Evolutionary conservation across 2,888 invertebrate species (phyloP), one percentile per base, ranked within the genome.

Genomic region (Strigamia maritima): DNA sequence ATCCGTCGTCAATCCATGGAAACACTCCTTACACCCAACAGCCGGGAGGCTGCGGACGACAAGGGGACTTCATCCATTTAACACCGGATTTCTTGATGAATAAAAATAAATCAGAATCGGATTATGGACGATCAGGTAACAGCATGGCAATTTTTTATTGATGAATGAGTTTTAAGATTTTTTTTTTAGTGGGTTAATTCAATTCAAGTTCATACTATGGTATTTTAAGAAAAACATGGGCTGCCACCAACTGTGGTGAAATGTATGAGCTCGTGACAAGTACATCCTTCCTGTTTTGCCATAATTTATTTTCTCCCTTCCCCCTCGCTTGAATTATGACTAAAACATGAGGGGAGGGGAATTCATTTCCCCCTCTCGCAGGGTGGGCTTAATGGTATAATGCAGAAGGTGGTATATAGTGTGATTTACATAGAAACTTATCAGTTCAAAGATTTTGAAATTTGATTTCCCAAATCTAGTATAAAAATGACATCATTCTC

Each of bases 11-110:
- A 6, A 85, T 89, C 74, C 89, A 89, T 80, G 87, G 87, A 3
- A 86, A 88, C 82, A 83, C 85, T 12, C 87, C 89, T n/a, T 90
- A 89, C 88, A 90, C 90, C 0, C 89, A 90, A 83, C 90, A 90
- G 83, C 89, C 89, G 2, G 86, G 88, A 31, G 89, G 89, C 12
- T 91, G 91, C 82, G 90, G 90, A 4, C 86, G 88, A 81, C 84
- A 84, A 6, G 91, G 90, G 0, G 89, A 90, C 83, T 90, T 89
- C 83, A 89, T 91, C 75, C 89, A 88, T 82, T 81, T 90, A 26
- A 84, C 83, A 12, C 82, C 82, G 10, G 81, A 82, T 24, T 84
- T 83, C 65, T 82, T 86, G 31, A 78, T 82, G 14, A 81, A 81
- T 24, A 76, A 26, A 8, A 79, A 81, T 26, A 80, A 65, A 40